Percentiles rank a stretch among this genome's conserved stretches.
Evolutionary conservation across 2,797 vertebrate species (phyloP).

Genomic region (Ceryle rudis): DNA sequence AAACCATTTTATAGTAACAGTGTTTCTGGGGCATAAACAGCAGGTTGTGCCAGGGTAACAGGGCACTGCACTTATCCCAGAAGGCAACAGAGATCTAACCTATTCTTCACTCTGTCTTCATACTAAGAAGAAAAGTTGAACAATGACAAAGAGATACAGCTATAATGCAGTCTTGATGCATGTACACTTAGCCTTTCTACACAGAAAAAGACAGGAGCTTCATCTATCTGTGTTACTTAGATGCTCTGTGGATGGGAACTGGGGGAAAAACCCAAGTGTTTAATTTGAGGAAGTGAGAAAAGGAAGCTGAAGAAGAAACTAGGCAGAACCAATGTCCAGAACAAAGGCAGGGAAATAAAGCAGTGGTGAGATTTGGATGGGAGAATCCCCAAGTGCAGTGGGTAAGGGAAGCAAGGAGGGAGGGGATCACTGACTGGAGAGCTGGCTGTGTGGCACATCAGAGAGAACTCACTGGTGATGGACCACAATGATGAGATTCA

Average conservation of each 20-base stretch:
- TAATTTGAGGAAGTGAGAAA: neutral
- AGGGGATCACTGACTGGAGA: neutral
- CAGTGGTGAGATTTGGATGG: neutral
- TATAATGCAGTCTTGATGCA: neutral
- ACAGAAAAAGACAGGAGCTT: neutral
- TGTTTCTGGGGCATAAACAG: neutral
- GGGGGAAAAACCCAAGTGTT: rapidly evolving
- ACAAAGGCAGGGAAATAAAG: neutral
- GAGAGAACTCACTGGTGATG: neutral
- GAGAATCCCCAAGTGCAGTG: neutral
- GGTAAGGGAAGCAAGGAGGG: neutral
- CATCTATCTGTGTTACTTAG: neutral
- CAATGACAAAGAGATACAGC: neutral
- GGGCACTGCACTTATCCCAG: neutral
- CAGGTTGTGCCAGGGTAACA: neutral
- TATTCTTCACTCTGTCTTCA: neutral
- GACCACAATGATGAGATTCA: neutral
- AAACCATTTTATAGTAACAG: neutral
- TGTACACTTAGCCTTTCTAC: neutral
- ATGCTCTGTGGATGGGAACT: neutral
- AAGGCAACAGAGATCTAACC: neutral
- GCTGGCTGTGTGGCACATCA: neutral
- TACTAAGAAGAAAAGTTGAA: neutral
- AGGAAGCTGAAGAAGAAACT: neutral
- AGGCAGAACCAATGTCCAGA: neutral